These are phyloP conservation scores for Allolobophora icterica DNA, from an alignment of 2,888 invertebrate species.

Conservation along the genomic window DNA sequence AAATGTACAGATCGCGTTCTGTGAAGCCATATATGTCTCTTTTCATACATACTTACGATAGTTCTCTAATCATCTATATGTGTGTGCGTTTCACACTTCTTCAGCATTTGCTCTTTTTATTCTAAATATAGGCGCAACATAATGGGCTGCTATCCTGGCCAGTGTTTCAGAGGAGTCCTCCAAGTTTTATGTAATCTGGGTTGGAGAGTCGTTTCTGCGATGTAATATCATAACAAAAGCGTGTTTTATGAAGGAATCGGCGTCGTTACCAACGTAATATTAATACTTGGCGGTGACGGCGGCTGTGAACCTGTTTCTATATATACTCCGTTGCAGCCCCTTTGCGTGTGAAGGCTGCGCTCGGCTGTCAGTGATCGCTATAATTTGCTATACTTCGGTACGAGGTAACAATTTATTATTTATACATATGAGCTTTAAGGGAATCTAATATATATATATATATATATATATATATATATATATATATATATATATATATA, in stretches of 20 bases:
- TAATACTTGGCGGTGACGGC: background rate
- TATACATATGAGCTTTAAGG: background rate
- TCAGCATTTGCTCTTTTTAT: too few species aligned
- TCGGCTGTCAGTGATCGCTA: background rate
- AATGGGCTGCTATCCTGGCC: background rate
- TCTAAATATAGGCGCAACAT: background rate
- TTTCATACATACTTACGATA: background rate
- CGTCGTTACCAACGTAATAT: background rate
- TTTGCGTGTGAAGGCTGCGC: background rate
- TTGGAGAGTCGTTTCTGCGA: background rate
- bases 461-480: too few species aligned
- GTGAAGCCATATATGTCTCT: background rate
- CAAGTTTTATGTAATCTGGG: background rate
- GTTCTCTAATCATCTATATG: background rate
- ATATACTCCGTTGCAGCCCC: background rate
- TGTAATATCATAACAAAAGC: background rate
- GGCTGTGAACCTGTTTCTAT: background rate
- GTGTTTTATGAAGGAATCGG: background rate
- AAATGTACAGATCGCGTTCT: background rate
- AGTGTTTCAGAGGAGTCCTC: background rate
- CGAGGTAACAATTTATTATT: constrained; percentile 17
- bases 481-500: too few species aligned
- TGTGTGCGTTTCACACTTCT: too few species aligned
- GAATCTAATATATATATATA: background rate
- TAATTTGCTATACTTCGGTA: background rate